A percentile compares a stretch with the other conserved stretches of the same genome.
Conservation (phyloP, 2,888 invertebrate genomes). For the Oscheius sp. region DNA sequence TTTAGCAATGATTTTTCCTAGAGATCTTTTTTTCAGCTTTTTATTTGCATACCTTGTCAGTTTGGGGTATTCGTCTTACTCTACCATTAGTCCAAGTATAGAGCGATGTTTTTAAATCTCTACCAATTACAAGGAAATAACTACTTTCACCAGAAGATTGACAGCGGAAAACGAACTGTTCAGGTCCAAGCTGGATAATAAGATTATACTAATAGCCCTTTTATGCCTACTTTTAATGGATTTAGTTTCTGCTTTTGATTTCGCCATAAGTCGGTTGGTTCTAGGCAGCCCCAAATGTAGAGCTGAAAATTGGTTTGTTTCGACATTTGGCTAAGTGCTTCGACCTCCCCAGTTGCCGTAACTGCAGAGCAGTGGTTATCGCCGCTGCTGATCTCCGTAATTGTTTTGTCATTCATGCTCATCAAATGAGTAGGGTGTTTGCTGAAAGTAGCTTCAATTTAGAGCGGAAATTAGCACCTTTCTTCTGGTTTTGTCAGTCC, state of each 20-base stretch:
- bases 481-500: background rate
- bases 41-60: background rate
- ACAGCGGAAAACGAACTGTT: slow-evolving; percentile 14
- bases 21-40: background rate
- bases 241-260: background rate
- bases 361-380: background rate
- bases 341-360: slow-evolving; percentile 20
- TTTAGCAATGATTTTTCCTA: background rate
- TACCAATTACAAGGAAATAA: slow-evolving; percentile 6
- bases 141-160: background rate
- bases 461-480: background rate
- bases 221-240: background rate
- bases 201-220: background rate
- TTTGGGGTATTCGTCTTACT: slow-evolving; percentile 1
- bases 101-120: slow-evolving; percentile 4
- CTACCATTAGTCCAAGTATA: background rate
- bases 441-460: background rate
- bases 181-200: slow-evolving; percentile 13
- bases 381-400: slow-evolving; percentile 11
- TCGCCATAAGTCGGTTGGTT: background rate
- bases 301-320: background rate
- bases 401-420: background rate
- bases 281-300: background rate
- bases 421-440: background rate
- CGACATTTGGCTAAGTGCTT: background rate